phyloP scores from a whole-genome alignment of 2,113 vertebrate genomes.

The Chaetodon trifascialis region DNA sequence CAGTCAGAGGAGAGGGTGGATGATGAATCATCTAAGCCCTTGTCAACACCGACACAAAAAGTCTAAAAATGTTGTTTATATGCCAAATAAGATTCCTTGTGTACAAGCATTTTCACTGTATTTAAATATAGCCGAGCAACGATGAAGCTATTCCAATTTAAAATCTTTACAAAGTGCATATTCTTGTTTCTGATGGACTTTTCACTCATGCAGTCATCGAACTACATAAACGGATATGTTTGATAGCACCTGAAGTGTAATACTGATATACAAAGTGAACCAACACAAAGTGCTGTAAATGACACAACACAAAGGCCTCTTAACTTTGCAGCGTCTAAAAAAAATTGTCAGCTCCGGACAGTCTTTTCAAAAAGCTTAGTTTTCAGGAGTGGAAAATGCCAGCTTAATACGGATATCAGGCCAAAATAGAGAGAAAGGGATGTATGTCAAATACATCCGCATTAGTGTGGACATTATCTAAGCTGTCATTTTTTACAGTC shows the following conservation, averaged over 20 bases:
- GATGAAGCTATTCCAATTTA: neutral
- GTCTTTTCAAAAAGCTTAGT: slow-evolving; percentile 3
- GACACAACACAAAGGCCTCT: neutral
- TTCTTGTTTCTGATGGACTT: neutral
- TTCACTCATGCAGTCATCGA: neutral
- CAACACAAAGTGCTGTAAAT: neutral
- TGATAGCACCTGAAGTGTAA: neutral
- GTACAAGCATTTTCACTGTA: neutral
- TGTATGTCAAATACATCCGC: slow-evolving; percentile 10
- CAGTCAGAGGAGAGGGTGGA: neutral
- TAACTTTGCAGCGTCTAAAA: neutral
- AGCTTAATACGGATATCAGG: slow-evolving; percentile 11
- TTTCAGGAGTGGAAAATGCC: slow-evolving; percentile 12
- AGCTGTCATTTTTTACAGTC: slow-evolving; percentile 4
- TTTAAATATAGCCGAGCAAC: neutral
- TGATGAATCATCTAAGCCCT: neutral
- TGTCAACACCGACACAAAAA: neutral
- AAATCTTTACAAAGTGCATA: neutral
- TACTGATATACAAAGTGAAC: neutral
- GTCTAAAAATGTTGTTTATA: neutral
- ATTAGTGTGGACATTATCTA: slow-evolving; percentile 30
- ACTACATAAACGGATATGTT: neutral
- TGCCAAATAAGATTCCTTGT: neutral
- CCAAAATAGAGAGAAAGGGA: neutral
- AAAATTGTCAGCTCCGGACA: neutral